A percentile compares a stretch with the other conserved stretches of the same genome.
Evolutionary conservation across 2,888 invertebrate genomes (phyloP).

Genomic region (Cantharis rufa): DNA sequence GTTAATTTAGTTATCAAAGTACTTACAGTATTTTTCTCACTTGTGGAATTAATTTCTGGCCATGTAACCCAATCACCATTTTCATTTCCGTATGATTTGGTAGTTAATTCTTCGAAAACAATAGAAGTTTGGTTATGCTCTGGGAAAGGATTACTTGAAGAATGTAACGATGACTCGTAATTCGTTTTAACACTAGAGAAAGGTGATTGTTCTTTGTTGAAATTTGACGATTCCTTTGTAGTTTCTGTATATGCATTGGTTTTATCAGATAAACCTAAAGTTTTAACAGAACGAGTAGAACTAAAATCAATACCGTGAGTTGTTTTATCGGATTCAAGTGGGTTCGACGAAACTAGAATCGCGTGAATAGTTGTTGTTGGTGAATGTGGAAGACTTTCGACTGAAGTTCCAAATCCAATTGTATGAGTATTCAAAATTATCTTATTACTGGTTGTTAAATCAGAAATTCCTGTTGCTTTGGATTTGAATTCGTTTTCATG

Average conservation of each 20-base stretch:
- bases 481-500: background rate
- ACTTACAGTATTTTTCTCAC: background rate
- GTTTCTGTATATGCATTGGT: background rate
- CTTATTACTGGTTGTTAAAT: background rate
- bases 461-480: background rate
- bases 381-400: background rate
- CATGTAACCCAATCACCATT: background rate
- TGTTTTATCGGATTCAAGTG: background rate
- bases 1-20: background rate
- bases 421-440: background rate
- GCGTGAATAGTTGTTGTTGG: no score
- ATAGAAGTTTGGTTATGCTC: background rate
- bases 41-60: background rate
- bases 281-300: background rate
- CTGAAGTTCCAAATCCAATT: background rate
- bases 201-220: background rate
- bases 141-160: background rate
- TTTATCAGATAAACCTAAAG: background rate
- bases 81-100: background rate
- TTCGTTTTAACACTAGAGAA: background rate
- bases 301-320: background rate
- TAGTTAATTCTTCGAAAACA: background rate
- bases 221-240: background rate
- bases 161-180: no score
- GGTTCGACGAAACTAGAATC: background rate